These are phyloP conservation scores for Ornithorhynchus anatinus DNA, from an alignment of 2,113 vertebrate genomes.

Conservation along the genomic window DNA sequence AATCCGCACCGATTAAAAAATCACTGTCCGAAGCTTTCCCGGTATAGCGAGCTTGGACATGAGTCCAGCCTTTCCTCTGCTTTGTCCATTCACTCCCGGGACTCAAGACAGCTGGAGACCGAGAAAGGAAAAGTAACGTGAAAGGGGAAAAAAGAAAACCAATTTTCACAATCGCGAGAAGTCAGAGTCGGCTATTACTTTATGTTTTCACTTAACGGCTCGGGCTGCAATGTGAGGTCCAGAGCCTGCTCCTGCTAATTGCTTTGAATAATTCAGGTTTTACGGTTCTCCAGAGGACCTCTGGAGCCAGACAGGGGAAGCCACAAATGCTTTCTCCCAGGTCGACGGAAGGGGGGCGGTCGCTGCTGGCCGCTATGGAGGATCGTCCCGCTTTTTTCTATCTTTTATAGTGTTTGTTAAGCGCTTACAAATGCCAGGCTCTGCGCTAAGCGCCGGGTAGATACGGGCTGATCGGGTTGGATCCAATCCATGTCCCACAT, in stretches of 20 bases:
- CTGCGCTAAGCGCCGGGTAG: too few species aligned
- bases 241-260: conserved; percentile 62
- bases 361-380: too few species aligned
- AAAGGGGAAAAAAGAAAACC: neutral
- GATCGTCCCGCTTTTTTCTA: too few species aligned
- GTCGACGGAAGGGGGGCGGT: too few species aligned
- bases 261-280: conserved; percentile 71
- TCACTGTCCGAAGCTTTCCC: neutral
- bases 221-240: conserved; percentile 59
- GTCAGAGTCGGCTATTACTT: conserved; percentile 55
- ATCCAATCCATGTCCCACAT: too few species aligned
- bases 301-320: conserved; percentile 55
- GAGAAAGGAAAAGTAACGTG: conserved; percentile 44
- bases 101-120: conserved; percentile 52
- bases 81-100: conserved; percentile 38
- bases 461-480: too few species aligned
- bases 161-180: conserved; percentile 46
- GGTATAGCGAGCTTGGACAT: conserved; percentile 36
- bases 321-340: conserved; percentile 53
- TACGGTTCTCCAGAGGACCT: conserved; percentile 63
- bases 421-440: too few species aligned
- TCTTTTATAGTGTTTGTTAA: too few species aligned
- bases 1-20: too few species aligned
- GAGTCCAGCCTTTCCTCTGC: conserved; percentile 11
- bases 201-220: conserved; percentile 61